phyloP scores from a whole-genome alignment of 1,140 invertebrate species.

The Diorhabda sublineata region DNA sequence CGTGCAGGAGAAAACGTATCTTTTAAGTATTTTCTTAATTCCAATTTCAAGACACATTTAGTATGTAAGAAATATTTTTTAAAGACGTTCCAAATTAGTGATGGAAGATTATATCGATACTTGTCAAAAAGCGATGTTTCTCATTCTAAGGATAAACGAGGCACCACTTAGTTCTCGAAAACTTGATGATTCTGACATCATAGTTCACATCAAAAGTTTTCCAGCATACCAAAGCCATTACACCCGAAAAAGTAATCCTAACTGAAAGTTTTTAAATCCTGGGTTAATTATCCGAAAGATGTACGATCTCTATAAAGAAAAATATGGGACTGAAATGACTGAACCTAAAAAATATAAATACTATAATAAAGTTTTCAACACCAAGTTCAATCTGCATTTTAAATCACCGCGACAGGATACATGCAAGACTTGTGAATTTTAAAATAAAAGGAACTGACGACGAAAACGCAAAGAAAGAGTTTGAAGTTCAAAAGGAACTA shows the following conservation, averaged over 20 bases:
- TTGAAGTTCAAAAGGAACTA: constrained; percentile 13
- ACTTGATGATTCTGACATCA: no score
- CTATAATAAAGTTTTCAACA: constrained; percentile 9
- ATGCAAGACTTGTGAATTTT: constrained; percentile 12
- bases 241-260: neutral
- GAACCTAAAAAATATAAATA: constrained; percentile 11
- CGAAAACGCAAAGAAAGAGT: constrained; percentile 10
- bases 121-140: no score
- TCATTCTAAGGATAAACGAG: no score
- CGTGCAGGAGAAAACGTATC: no score
- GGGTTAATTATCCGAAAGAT: constrained; percentile 13
- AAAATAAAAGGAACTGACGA: constrained; percentile 4
- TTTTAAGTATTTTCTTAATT: no score
- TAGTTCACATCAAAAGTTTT: no score
- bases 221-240: no score
- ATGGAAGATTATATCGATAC: no score
- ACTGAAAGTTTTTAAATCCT: neutral
- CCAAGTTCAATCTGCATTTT: constrained; percentile 24
- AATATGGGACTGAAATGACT: constrained; percentile 5
- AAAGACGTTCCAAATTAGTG: no score
- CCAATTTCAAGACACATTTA: no score
- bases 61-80: no score
- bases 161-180: no score
- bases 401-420: constrained; percentile 9
- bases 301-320: constrained; percentile 16